Percentiles rank a stretch among this genome's conserved stretches.
Evolutionary conservation across 2,888 invertebrate species (phyloP).

Genomic region (Atethmia centrago): DNA sequence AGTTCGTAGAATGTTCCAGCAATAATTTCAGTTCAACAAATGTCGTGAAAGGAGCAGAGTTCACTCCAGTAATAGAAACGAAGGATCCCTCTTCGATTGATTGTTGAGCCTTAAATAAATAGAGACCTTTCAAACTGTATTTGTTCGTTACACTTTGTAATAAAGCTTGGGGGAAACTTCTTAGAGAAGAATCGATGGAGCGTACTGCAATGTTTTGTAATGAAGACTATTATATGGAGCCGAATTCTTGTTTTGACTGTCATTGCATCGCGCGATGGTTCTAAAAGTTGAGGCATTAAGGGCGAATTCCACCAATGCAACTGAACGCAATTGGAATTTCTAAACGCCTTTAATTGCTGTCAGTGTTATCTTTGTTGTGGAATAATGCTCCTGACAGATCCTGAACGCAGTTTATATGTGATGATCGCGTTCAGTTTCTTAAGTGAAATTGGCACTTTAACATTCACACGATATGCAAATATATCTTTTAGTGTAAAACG

Average conservation of each 20-base stretch:
- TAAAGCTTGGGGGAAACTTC: background rate
- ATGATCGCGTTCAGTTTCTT: background rate
- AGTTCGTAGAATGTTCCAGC: constrained; percentile 33
- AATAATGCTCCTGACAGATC: background rate
- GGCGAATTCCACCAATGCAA: too few relatives aligned
- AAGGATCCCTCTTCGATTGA: constrained; percentile 33
- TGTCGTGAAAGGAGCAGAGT: constrained; percentile 41
- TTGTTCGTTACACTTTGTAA: constrained; percentile 34
- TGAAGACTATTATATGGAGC: background rate
- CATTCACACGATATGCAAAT: background rate
- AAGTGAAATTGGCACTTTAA: background rate
- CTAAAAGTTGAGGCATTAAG: background rate
- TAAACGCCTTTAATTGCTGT: background rate
- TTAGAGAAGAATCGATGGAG: background rate
- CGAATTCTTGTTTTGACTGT: background rate
- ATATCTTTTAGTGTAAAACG: background rate
- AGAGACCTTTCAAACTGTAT: constrained; percentile 32
- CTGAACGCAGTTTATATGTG: background rate
- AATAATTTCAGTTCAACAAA: constrained; percentile 33
- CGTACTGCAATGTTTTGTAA: background rate
- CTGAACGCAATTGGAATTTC: too few relatives aligned
- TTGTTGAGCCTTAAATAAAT: constrained; percentile 40
- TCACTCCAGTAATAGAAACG: constrained; percentile 45
- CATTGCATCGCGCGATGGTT: too few relatives aligned
- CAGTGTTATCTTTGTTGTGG: background rate